phyloP scores from a whole-genome alignment of 2,888 invertebrate species.

The Ecliptopera silaceata region DNA sequence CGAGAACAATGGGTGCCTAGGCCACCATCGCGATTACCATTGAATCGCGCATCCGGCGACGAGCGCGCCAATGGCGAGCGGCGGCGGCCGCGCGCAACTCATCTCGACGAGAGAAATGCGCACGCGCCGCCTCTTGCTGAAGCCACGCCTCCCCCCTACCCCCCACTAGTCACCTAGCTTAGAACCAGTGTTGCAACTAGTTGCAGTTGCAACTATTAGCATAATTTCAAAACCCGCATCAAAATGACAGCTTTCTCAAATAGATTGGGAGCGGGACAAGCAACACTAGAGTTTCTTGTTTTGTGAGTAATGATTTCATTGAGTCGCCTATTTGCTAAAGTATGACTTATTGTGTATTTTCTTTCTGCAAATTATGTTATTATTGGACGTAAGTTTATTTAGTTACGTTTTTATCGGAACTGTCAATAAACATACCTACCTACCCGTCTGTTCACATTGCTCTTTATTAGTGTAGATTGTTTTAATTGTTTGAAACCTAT shows the following conservation, averaged over 20 bases:
- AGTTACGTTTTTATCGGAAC: too few relatives aligned
- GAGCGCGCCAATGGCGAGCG: conserved; percentile 28
- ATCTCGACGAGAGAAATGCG: conserved; percentile 39
- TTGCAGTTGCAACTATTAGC: conserved; percentile 14
- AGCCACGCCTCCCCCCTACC: conserved; percentile 41
- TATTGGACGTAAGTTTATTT: too few relatives aligned
- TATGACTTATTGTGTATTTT: background rate
- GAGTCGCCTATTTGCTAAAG: background rate
- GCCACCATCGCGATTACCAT: conserved; percentile 33
- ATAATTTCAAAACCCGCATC: conserved; percentile 24
- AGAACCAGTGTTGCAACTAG: conserved; percentile 31
- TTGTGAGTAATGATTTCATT: conserved; percentile 18
- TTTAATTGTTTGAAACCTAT: too few relatives aligned
- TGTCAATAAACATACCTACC: too few relatives aligned
- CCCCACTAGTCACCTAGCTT: conserved; percentile 33
- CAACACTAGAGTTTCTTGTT: conserved; percentile 10
- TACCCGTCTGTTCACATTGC: too few relatives aligned
- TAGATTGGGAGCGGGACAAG: conserved; percentile 16
- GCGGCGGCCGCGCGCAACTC: conserved; percentile 30
- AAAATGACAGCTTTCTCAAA: conserved; percentile 30
- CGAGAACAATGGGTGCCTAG: conserved; percentile 28
- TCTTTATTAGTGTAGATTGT: too few relatives aligned
- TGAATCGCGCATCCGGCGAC: conserved; percentile 25
- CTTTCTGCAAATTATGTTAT: background rate
- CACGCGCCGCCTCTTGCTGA: conserved; percentile 51